A percentile compares a stretch with the other conserved stretches of the same genome.
Evolutionary conservation across 2,797 vertebrate genomes (phyloP).

Genomic region (Lepus townsendii): DNA sequence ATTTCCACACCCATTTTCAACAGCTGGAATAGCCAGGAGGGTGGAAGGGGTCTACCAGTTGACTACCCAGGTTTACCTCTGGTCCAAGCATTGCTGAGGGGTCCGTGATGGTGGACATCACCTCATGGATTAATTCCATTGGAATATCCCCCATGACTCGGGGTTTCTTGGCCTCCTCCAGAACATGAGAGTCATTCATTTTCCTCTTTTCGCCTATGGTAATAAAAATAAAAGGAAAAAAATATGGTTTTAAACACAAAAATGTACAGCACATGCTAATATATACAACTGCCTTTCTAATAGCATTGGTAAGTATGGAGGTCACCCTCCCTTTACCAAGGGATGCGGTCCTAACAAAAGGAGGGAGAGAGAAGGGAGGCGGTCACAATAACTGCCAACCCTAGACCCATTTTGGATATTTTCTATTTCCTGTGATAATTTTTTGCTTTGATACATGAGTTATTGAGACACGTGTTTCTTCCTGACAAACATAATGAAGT

Average conservation of each 20-base stretch:
- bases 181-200: constrained; percentile 91
- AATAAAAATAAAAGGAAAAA: constrained; percentile 77
- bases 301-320: background rate
- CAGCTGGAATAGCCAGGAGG: background rate
- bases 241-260: constrained; percentile 30
- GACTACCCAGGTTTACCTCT: constrained; percentile 86
- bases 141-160: constrained; percentile 97
- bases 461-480: background rate
- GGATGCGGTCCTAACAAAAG: background rate
- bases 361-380: background rate
- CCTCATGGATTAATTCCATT: constrained; percentile 97
- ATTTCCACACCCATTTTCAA: background rate
- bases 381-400: background rate
- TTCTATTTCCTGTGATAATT: background rate
- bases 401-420: background rate
- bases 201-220: constrained; percentile 96
- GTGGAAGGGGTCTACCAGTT: background rate
- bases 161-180: constrained; percentile 95
- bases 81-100: constrained; percentile 95
- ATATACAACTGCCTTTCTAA: constrained; percentile 18
- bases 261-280: background rate
- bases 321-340: background rate
- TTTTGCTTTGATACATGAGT: background rate
- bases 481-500: background rate
- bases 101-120: constrained; percentile 99